phyloP scores from a whole-genome alignment of 2,888 invertebrate genomes.

The Limenitis arthemis region DNA sequence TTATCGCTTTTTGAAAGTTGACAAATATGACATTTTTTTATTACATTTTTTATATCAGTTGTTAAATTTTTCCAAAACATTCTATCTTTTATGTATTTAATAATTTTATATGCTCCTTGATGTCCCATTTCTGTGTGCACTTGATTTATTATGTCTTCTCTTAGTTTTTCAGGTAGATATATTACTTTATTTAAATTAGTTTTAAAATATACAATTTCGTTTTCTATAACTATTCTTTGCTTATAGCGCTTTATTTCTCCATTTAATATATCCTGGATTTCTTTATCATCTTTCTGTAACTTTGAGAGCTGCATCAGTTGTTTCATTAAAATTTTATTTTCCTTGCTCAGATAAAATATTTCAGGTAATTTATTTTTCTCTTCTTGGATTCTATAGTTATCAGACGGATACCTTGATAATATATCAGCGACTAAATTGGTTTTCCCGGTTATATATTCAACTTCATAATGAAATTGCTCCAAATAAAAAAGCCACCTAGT shows the following conservation, averaged over 20 bases:
- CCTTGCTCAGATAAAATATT: conserved; percentile 11
- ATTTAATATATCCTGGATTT: no score
- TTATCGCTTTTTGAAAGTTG: conserved; percentile 20
- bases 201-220: no score
- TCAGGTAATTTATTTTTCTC: conserved; percentile 10
- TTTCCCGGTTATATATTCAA: conserved; percentile 21
- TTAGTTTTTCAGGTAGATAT: conserved; percentile 10
- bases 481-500: conserved; percentile 25
- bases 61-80: conserved; percentile 22
- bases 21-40: conserved; percentile 22
- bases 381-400: conserved; percentile 13
- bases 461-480: conserved; percentile 25
- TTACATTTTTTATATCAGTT: conserved; percentile 7
- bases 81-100: conserved; percentile 21
- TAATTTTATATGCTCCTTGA: conserved; percentile 23
- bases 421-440: conserved; percentile 17
- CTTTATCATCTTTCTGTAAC: no score
- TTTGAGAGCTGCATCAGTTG: no score
- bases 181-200: neutral
- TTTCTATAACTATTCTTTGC: no score
- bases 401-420: conserved; percentile 18
- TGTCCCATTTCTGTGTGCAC: conserved; percentile 27
- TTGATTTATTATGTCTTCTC: conserved; percentile 9
- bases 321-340: neutral
- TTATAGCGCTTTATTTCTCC: neutral